Percentiles rank a stretch among this genome's conserved stretches.
phyloP scores from a whole-genome alignment of 2,113 vertebrate species.

The Oncorhynchus gorbuscha region DNA sequence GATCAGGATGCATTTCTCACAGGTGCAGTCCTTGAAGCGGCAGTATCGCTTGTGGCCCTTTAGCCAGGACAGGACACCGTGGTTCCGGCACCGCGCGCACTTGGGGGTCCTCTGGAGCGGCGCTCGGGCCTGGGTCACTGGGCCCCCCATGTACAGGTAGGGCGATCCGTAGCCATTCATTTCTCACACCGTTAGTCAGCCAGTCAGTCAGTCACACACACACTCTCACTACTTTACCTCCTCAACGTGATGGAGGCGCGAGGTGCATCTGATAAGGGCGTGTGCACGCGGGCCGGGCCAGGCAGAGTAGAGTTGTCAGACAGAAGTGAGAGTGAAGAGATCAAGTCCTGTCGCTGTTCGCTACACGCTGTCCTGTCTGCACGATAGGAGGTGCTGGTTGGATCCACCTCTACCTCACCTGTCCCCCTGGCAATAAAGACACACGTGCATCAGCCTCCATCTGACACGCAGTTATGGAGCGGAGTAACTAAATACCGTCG shows the following conservation, averaged over 20 bases:
- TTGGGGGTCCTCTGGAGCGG: constrained; percentile 93
- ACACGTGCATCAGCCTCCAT: constrained; percentile 52
- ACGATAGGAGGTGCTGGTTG: constrained; percentile 61
- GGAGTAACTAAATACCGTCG: constrained; percentile 62
- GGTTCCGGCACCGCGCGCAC: constrained; percentile 94
- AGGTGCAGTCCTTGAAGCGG: constrained; percentile 96
- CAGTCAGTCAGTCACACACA: not conserved
- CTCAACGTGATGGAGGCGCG: constrained; percentile 16
- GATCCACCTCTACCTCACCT: constrained; percentile 51
- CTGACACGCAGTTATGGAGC: constrained; percentile 62
- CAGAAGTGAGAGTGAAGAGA: constrained; percentile 34
- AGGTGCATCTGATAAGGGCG: constrained; percentile 25
- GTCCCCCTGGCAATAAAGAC: constrained; percentile 51
- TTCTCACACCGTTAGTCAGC: constrained; percentile 13
- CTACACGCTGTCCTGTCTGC: constrained; percentile 38
- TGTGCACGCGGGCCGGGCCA: not conserved
- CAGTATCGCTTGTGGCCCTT: constrained; percentile 97
- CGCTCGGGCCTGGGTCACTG: constrained; percentile 88
- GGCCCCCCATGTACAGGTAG: constrained; percentile 92
- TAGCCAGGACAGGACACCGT: constrained; percentile 94
- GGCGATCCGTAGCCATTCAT: constrained; percentile 97
- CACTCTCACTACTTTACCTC: constrained; percentile 18
- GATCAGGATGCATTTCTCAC: constrained; percentile 97
- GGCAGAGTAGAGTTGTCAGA: constrained; percentile 28
- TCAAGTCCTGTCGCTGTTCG: constrained; percentile 50